Evolutionary conservation across 2,888 invertebrate species (phyloP).

Genomic region (Eubasilissa splendida): DNA sequence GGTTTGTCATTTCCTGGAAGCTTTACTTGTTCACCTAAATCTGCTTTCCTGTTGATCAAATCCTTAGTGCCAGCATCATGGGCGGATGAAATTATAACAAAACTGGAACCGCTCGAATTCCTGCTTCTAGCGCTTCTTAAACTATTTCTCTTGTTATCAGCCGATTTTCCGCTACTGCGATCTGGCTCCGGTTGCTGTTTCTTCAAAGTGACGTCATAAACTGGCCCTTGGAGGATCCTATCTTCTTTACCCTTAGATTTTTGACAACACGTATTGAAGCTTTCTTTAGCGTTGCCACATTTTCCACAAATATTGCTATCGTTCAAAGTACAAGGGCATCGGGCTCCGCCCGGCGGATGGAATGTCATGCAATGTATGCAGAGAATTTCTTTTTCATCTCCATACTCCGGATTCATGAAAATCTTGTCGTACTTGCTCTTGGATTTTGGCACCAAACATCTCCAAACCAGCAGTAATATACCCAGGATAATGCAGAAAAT

Average conservation of each 20-base stretch:
- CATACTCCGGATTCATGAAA: slow-evolving; percentile 53
- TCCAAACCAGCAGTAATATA: slow-evolving; percentile 48
- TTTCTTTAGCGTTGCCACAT: slow-evolving; percentile 53
- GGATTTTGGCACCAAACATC: slow-evolving; percentile 32
- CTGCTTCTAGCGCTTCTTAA: slow-evolving; percentile 44
- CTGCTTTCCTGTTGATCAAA: slow-evolving; percentile 37
- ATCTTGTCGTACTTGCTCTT: slow-evolving; percentile 48
- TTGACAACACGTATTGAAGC: slow-evolving; percentile 51
- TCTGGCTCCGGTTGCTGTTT: slow-evolving; percentile 51
- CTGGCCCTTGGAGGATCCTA: slow-evolving; percentile 37
- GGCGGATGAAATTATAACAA: slow-evolving; percentile 48
- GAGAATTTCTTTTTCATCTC: slow-evolving; percentile 51
- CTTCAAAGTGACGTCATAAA: slow-evolving; percentile 50
- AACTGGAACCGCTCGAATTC: slow-evolving; percentile 41
- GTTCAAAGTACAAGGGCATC: slow-evolving; percentile 45
- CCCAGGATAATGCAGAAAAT: slow-evolving; percentile 51
- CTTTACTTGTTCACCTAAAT: slow-evolving; percentile 5
- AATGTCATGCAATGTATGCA: slow-evolving; percentile 52
- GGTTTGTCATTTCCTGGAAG: neutral
- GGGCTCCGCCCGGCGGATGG: slow-evolving; percentile 43
- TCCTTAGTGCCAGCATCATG: slow-evolving; percentile 51
- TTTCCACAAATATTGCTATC: slow-evolving; percentile 35
- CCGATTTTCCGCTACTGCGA: slow-evolving; percentile 12
- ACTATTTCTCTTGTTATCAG: slow-evolving; percentile 46
- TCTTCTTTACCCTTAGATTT: slow-evolving; percentile 39